Evolutionary conservation across 2,113 vertebrate genomes (phyloP).

Genomic region (Campylomormyrus tamandua): DNA sequence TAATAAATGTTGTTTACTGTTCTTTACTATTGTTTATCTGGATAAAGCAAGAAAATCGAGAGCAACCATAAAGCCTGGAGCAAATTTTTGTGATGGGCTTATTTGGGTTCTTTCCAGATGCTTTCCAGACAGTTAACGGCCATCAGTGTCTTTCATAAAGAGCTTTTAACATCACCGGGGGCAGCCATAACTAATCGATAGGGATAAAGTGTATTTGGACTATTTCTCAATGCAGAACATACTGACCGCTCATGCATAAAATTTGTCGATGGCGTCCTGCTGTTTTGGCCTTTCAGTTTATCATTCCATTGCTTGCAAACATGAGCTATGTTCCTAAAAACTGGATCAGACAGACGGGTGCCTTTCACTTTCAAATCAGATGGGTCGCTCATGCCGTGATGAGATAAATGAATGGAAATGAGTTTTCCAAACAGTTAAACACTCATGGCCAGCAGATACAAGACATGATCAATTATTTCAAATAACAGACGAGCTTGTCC

Average conservation of each 20-base stretch:
- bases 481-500: background rate
- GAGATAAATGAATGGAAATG: slow-evolving; percentile 8
- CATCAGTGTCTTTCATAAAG: slow-evolving; percentile 60
- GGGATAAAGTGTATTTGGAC: slow-evolving; percentile 30
- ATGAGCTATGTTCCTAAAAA: background rate
- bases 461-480: background rate
- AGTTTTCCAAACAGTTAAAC: background rate
- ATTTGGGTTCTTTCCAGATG: slow-evolving; percentile 62
- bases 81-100: slow-evolving; percentile 63
- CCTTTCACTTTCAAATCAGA: slow-evolving; percentile 13
- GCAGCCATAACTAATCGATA: slow-evolving; percentile 16
- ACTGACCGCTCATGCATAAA: background rate
- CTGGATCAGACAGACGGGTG: background rate
- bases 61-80: slow-evolving; percentile 56
- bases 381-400: background rate
- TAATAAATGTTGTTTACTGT: slow-evolving; percentile 52
- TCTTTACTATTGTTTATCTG: background rate
- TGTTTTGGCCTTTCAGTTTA: background rate
- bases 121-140: slow-evolving; percentile 57
- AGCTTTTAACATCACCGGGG: slow-evolving; percentile 41
- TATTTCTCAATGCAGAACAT: slow-evolving; percentile 6
- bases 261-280: background rate
- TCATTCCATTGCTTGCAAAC: background rate
- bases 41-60: background rate
- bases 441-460: background rate